Conservation (phyloP, 2,888 invertebrate genomes). For the Fragum whitleyi region DNA sequence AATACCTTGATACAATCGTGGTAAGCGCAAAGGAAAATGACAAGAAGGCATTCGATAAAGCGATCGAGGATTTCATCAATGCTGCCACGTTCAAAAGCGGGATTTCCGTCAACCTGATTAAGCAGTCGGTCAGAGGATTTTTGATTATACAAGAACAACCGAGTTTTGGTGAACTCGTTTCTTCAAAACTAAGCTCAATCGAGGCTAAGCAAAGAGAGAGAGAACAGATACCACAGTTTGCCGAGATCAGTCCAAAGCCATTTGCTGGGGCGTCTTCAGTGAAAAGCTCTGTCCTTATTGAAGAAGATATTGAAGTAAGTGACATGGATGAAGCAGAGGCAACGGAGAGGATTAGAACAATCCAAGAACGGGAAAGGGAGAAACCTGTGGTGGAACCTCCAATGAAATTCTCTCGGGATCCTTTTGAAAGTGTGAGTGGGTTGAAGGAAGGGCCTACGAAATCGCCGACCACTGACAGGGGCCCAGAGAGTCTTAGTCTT, state of each 20-base stretch:
- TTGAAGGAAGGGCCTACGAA: too few species aligned
- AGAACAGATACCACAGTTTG: neutral
- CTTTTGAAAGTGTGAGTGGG: neutral
- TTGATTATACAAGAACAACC: neutral
- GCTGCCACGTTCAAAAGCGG: neutral
- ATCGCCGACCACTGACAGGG: too few species aligned
- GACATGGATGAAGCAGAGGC: neutral
- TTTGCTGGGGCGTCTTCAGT: neutral
- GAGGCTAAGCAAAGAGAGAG: neutral
- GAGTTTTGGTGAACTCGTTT: neutral
- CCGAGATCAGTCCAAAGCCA: neutral
- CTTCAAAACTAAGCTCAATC: neutral
- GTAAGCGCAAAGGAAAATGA: neutral
- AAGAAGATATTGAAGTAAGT: neutral
- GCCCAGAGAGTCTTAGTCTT: too few species aligned
- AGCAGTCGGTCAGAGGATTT: neutral
- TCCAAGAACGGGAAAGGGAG: neutral
- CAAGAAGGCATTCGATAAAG: neutral
- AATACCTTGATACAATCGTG: neutral
- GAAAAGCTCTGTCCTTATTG: neutral
- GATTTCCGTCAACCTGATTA: slow-evolving; percentile 4
- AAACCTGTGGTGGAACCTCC: neutral
- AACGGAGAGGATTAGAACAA: neutral
- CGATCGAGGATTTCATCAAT: neutral
- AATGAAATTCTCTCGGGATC: neutral